These are phyloP conservation scores for Dicyrtomina minuta DNA, from an alignment of 2,888 invertebrate genomes.

Conservation along the genomic window DNA sequence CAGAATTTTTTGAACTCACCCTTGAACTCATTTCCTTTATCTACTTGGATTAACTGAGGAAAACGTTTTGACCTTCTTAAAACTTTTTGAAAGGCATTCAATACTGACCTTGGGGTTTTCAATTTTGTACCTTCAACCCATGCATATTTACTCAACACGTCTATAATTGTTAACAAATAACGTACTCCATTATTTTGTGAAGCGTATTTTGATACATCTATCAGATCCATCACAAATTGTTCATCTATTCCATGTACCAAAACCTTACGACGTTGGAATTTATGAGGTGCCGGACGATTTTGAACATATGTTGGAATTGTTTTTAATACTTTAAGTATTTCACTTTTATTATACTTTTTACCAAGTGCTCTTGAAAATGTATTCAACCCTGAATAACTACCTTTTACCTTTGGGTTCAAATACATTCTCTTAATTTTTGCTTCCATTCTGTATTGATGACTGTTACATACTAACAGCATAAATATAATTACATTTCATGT, in stretches of 20 bases:
- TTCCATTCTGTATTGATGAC: background rate
- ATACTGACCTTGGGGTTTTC: constrained; percentile 9
- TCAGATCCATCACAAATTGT: constrained; percentile 36
- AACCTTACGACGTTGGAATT: constrained; percentile 30
- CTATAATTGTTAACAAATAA: constrained; percentile 41
- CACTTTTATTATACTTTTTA: background rate
- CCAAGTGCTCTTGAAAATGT: too few relatives aligned
- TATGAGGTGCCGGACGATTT: constrained; percentile 28
- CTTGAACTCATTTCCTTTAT: constrained; percentile 26
- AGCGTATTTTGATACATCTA: constrained; percentile 21
- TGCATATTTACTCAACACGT: constrained; percentile 43
- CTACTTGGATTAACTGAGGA: background rate
- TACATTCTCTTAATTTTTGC: constrained; percentile 12
- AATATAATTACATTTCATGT: too few relatives aligned
- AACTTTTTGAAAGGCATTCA: constrained; percentile 3
- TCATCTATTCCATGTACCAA: constrained; percentile 33
- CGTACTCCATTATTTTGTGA: constrained; percentile 30
- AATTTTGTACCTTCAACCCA: constrained; percentile 37
- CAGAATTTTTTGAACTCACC: constrained; percentile 21
- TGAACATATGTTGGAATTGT: constrained; percentile 54
- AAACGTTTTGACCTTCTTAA: background rate
- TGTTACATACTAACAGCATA: too few relatives aligned
- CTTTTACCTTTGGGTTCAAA: constrained; percentile 19
- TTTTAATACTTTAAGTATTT: background rate
- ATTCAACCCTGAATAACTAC: constrained; percentile 15